Base-by-base conservation (phyloP, 30 jellyfish, hydroid and myxozoan species). In the Pseudorhiza aurosa region DNA sequence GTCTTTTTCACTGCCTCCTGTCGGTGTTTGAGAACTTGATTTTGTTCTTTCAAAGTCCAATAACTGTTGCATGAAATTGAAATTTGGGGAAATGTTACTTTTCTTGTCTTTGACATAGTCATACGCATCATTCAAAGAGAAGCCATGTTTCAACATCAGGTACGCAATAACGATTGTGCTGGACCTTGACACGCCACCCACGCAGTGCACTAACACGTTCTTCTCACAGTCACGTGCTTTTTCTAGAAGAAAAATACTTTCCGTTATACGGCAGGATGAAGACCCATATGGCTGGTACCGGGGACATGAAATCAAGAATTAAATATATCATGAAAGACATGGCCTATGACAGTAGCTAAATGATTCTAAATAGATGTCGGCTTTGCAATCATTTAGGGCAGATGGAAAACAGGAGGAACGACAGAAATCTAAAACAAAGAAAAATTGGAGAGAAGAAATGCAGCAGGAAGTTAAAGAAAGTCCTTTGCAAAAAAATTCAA, bases 51-150 rank as follows among this genome's bases (percentile, higher is more conserved):
- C 99, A 14, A 93, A 74, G 72, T 93, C 99, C 75, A 93, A 73
- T 85, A 93, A 51, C 84, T 93, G 99, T 67, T 96, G 97, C 99
- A 93, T 93, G 83, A 93, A 93, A 56, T 82, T 93, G 83, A 93
- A 85, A 58, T 93, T 93, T 17, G 99, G 99, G 0, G 99, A 96
- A 27, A 93, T 82, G 96, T 93, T 93, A 69, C 89, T 75, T 64
- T 93, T 93, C 88, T 87, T 86, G 35, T 75, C 82, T 70, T 93
- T 93, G 17, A 93, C 99, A 67, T 45, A 79, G 60, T 93, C 99
- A 57, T 80, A 93, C 25, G 99, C 99, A 70, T 93, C 97, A 72
- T 93, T 85, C n/a, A 93, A 51, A 9, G 96, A 39, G 91, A 71
- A 93, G 44, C 81, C 77, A 77, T 93, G 87, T 56, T 81, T 87